Evolutionary conservation across 2,113 vertebrate genomes (phyloP).

Genomic region (Thryonomys swinderianus): DNA sequence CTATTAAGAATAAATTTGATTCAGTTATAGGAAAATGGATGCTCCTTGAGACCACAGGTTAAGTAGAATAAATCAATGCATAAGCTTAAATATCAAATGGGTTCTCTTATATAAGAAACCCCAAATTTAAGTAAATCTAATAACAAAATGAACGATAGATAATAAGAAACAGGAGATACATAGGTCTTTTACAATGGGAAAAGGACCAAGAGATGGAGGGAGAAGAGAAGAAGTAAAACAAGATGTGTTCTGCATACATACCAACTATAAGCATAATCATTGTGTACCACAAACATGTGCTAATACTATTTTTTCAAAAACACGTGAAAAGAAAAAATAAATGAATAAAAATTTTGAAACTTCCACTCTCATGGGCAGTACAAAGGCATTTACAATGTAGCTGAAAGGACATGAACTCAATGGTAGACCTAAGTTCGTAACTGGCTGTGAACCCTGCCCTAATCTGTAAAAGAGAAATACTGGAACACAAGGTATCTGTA

Average conservation of each 20-base stretch:
- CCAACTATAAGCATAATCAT: not conserved
- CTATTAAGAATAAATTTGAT: not conserved
- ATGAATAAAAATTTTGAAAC: not conserved
- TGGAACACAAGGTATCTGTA: not conserved
- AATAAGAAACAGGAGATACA: not conserved
- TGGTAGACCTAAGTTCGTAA: not conserved
- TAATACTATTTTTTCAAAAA: not conserved
- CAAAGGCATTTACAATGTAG: not conserved
- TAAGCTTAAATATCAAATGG: not conserved
- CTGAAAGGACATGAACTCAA: not conserved
- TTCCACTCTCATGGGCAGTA: not conserved
- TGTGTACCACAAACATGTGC: not conserved
- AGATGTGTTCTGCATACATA: not conserved
- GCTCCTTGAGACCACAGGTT: not conserved
- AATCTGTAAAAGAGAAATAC: constrained; percentile 3
- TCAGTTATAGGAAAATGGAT: not conserved
- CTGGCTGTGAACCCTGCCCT: not conserved
- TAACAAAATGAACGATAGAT: not conserved
- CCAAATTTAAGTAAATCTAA: not conserved
- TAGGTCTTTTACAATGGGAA: not conserved
- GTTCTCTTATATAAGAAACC: not conserved
- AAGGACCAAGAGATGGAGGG: not conserved
- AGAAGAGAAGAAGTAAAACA: not conserved
- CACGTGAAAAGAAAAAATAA: too few species aligned
- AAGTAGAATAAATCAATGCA: not conserved